Evolutionary conservation across 1,140 invertebrate species (phyloP), one percentile per base, ranked within the genome.

Genomic region (Cotesia glomerata): DNA sequence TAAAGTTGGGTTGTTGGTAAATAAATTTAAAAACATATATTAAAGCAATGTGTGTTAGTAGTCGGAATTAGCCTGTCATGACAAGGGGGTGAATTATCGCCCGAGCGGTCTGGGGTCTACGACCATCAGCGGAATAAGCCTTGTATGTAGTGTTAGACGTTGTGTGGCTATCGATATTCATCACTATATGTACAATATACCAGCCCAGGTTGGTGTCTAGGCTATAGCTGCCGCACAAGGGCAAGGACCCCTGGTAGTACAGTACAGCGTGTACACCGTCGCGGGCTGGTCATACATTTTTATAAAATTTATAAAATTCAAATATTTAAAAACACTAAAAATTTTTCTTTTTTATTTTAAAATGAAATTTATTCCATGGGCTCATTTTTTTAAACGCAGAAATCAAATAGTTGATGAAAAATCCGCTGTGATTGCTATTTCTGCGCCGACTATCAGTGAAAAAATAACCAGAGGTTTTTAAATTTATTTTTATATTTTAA

Each of bases 221-320:
- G 63, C 69, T 76, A 71, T 76, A 76, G 71, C 66, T 59, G 66
- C 75, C 16, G 73, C 78, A 78, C 82, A 86, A 86, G 84, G 84
- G 84, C 84, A 86, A 86, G 84, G 84, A 86, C 84, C 84, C 78
- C 82, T n/a, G 56, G 11, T 64, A 69, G 70, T 71, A 78, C 77
- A 80, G 77, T 81, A 71, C 75, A 72, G 72, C 70, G 73, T 77
- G 76, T 80, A 81, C 73, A 63, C 70, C 34, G 61, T 36, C 69
- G 52, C 69, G 70, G 71, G 74, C 18, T 58, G 35, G 13, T 66
- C 14, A 32, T 39, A 64, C 61, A 11, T 62, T 51, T 72, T 71
- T 49, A 64, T 71, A 71, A 71, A 51, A 56, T 74, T 62, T 71
- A 26, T 26, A 18, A 18, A 26, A 26, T 68, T 9, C 75, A 69